Percentiles rank a stretch among this genome's conserved stretches.
Conservation (phyloP, 2,888 invertebrate genomes). For the Drosophila limbata region DNA sequence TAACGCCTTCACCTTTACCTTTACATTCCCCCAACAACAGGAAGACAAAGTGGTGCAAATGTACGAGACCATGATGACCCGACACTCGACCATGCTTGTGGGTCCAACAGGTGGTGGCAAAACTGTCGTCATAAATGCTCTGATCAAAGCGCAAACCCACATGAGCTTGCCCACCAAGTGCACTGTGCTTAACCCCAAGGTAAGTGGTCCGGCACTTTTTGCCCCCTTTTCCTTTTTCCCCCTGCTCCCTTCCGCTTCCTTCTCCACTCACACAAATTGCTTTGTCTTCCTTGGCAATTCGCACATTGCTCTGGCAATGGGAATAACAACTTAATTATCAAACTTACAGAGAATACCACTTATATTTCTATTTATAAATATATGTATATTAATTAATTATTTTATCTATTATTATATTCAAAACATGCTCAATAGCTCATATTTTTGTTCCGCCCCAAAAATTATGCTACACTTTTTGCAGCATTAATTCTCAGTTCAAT, state of each 20-base stretch:
- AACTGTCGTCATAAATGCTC: constrained; percentile 92
- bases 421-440: not conserved
- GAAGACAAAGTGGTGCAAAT: constrained; percentile 95
- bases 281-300: constrained; percentile 16
- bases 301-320: constrained; percentile 14
- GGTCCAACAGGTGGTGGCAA: constrained; percentile 98
- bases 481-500: too few species aligned
- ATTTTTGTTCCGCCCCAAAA: not conserved
- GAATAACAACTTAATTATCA: not conserved
- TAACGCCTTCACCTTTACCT: constrained; percentile 57
- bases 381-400: not conserved
- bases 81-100: constrained; percentile 96
- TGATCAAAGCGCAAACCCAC: constrained; percentile 92
- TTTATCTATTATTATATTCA: not conserved
- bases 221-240: constrained; percentile 1
- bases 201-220: constrained; percentile 64
- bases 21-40: constrained; percentile 84
- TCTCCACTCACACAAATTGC: constrained; percentile 37
- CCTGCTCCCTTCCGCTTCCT: not conserved
- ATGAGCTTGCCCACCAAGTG: constrained; percentile 93
- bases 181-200: constrained; percentile 93
- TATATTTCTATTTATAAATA: not conserved
- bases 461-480: not conserved
- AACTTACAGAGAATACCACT: not conserved
- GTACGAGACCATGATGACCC: constrained; percentile 97